Percentiles rank a stretch among this genome's conserved stretches.
Conservation (phyloP, 2,888 invertebrate species). For the Dioctria rufipes region DNA sequence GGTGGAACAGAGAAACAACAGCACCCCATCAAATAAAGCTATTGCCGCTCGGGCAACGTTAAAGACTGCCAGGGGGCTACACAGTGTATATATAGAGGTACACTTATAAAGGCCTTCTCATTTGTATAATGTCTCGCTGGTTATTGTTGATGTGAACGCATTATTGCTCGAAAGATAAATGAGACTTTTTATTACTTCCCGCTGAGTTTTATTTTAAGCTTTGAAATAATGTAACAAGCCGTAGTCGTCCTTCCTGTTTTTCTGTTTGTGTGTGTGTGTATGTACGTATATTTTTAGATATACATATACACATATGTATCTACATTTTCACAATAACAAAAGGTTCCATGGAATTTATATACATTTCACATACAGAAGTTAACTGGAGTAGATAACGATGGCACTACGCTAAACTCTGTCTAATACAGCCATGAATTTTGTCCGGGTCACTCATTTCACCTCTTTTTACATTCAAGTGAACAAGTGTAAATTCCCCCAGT, state of each 20-base stretch:
- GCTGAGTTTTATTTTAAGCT: slow-evolving; percentile 49
- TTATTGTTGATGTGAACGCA: slow-evolving; percentile 53
- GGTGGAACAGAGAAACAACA: slow-evolving; percentile 30
- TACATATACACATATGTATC: neutral
- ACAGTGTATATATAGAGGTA: neutral
- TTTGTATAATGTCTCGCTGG: slow-evolving; percentile 50
- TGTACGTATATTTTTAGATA: neutral
- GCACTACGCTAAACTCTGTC: neutral
- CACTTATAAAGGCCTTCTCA: slow-evolving; percentile 46
- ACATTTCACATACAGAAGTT: neutral
- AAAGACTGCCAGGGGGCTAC: slow-evolving; percentile 1
- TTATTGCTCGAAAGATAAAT: slow-evolving; percentile 50
- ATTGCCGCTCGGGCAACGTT: slow-evolving; percentile 26
- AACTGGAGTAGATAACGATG: neutral
- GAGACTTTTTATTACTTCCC: slow-evolving; percentile 52
- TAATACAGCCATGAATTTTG: neutral
- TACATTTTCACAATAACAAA: neutral
- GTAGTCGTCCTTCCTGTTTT: neutral
- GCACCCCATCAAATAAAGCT: slow-evolving; percentile 47
- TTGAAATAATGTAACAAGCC: neutral
- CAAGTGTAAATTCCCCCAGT: neutral
- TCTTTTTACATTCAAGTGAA: slow-evolving; percentile 4
- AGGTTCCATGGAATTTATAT: neutral
- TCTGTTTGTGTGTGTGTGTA: neutral
- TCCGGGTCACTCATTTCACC: slow-evolving; percentile 12